These are phyloP conservation scores for Echeneis naucrates DNA, from an alignment of 2,797 vertebrate genomes.

Conservation along the genomic window DNA sequence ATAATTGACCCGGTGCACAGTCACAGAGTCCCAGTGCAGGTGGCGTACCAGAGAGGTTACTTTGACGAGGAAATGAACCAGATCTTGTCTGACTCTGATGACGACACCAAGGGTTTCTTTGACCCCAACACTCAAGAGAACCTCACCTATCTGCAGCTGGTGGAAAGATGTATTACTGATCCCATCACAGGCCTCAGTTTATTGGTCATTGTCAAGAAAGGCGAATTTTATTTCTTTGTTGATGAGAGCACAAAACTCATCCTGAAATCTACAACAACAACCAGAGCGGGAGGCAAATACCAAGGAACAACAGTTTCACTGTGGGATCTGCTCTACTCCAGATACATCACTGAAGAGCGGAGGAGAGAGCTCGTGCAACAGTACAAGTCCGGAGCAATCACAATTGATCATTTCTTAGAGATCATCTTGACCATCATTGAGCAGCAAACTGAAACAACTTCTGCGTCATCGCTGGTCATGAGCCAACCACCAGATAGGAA, in stretches of 20 bases:
- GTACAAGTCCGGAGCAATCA: constrained; percentile 75
- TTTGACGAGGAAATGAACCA: constrained; percentile 86
- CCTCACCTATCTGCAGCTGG: constrained; percentile 88
- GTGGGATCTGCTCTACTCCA: constrained; percentile 88
- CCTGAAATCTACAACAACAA: constrained; percentile 70
- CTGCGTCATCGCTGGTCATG: background rate
- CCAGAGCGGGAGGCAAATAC: constrained; percentile 76
- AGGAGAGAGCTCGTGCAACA: constrained; percentile 82
- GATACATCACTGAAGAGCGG: constrained; percentile 83
- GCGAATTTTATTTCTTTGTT: constrained; percentile 83
- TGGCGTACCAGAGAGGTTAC: constrained; percentile 87
- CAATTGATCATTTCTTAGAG: constrained; percentile 73
- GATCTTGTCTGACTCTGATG: constrained; percentile 80
- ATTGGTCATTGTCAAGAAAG: constrained; percentile 82
- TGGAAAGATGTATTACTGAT: constrained; percentile 86
- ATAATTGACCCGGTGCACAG: constrained; percentile 88
- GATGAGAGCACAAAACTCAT: constrained; percentile 81
- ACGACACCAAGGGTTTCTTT: constrained; percentile 90
- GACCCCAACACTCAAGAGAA: constrained; percentile 91
- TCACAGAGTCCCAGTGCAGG: constrained; percentile 86
- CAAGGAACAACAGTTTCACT: constrained; percentile 77
- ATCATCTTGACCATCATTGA: constrained; percentile 68
- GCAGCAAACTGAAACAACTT: constrained; percentile 60
- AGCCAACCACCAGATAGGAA: background rate
- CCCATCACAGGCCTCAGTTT: constrained; percentile 62